A percentile compares a stretch with the other conserved stretches of the same genome.
phyloP scores from a whole-genome alignment of 2,113 vertebrate genomes.

The Labeo rohita region DNA sequence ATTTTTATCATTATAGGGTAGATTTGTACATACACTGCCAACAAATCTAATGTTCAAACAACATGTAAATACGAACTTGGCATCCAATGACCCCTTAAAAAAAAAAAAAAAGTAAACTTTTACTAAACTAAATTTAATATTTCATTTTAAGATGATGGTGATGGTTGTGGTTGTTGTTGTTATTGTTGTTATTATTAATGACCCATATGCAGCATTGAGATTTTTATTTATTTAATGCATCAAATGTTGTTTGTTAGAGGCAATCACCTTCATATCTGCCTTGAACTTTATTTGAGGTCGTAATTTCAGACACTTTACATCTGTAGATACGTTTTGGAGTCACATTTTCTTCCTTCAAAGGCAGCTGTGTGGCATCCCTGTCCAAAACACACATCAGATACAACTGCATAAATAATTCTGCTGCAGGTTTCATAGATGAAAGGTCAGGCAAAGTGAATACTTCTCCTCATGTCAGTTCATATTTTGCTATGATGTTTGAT shows the following conservation, averaged over 20 bases:
- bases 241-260: background rate
- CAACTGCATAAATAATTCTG: slow-evolving; percentile 55
- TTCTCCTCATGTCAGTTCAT: slow-evolving; percentile 44
- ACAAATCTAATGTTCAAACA: too few species aligned
- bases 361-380: slow-evolving; percentile 28
- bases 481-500: slow-evolving; percentile 49
- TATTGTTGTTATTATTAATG: background rate
- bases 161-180: too few species aligned
- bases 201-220: background rate
- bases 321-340: background rate
- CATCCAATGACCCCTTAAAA: too few species aligned
- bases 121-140: too few species aligned
- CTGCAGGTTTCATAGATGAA: slow-evolving; percentile 52
- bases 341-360: slow-evolving; percentile 22
- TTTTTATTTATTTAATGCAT: background rate
- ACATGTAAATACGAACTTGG: too few species aligned
- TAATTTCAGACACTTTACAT: slow-evolving; percentile 7
- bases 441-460: slow-evolving; percentile 51
- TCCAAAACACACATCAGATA: slow-evolving; percentile 44
- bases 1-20: too few species aligned
- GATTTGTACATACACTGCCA: too few species aligned
- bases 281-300: background rate
- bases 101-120: too few species aligned
- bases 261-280: background rate
- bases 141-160: too few species aligned